Base-by-base conservation (phyloP, 64 coral and sea anemone species). In the Montipora efflorescens region DNA sequence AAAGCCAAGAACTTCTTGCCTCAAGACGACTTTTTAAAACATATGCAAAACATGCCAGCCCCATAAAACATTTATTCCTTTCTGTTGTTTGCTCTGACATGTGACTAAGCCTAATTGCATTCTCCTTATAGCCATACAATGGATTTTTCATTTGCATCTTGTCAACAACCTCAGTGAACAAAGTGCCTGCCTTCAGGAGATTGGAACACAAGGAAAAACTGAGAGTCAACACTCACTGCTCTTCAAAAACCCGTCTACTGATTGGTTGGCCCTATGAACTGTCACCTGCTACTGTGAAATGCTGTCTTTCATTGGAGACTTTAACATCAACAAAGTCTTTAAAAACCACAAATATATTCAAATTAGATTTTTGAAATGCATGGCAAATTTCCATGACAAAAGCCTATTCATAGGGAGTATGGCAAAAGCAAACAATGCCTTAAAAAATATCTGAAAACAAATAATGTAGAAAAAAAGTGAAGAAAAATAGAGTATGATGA, bases 1-100 rank as follows among this genome's bases (percentile, higher is more conserved):
- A 77, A 89, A 89, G 87, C 71, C 72, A 89, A 59, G 59, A 89
- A 47, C 75, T 89, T 89, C 72, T 89, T 61, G 72, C 72, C 75
- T 89, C 50, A 89, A 77, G 22, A 77, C 50, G 87, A 89, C 87
- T 89, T 89, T 88, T 87, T 74, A 87, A 88, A 86, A 81, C 62
- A 93, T 93, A 93, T 93, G 92, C 92, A 93, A 93, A 93, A 93
- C 92, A 93, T 93, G 76, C 92, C 88, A 76, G 77, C 64, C 92
- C 68, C 92, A 93, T 93, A 67, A 93, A 93, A 93, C 92, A 93
- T 93, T 93, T 85, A 93, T 93, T 86, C 84, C 57, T 62, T 76
- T 85, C 77, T 88, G 77, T 93, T 80, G 92, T 93, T 93, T 87
- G 92, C 51, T 79, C 82, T 88, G 92, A 70, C 92, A 93, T 93